Base-by-base conservation (phyloP, 1,140 invertebrate genomes). In the Drosophila obscura region DNA sequence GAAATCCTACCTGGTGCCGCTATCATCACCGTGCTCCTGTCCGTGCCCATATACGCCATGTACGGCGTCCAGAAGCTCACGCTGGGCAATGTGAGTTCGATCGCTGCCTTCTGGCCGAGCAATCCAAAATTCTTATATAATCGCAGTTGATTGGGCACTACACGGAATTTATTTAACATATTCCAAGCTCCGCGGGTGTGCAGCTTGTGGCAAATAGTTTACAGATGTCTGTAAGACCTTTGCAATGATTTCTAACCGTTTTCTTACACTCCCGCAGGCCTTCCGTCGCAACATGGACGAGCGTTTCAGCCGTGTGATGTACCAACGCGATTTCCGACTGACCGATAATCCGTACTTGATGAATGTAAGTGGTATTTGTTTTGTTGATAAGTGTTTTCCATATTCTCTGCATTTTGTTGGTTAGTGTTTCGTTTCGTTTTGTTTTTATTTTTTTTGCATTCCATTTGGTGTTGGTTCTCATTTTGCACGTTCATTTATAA, bases 1-100 rank as follows among this genome's bases (percentile, higher is more conserved):
- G 94, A 95, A 93, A 93, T 94, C 83, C 69, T 95, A 82, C 94
- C 94, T 28, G 93, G 92, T 87, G 93, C 93, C 58, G 92, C 90
- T 57, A 93, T 94, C 68, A 94, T 94, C 53, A 91, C 92, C 28
- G 93, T 92, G 15, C 93, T 92, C 4, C 55, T 94, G 45, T 93
- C 93, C 22, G 75, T 94, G 63, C 94, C 94, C 31, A 93, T 93
- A 72, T 93, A 93, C 81, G 93, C 92, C 8, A 92, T 93, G 57
- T 94, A 94, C 87, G 93, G 94, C 66, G 73, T 94, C 62, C 93
- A 94, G 79, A 94, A 94, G 89, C 76, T 93, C 53, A 90, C 91
- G 8, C 41, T 94, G 66, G 94, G 93, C 78, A 94, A 94, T 82
- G 94, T 94, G 92, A 94, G 93, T 91, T 46, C 24, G 19, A 50